These are phyloP conservation scores for Australoheros scitulus DNA, from an alignment of 2,113 vertebrate species.

Conservation along the genomic window DNA sequence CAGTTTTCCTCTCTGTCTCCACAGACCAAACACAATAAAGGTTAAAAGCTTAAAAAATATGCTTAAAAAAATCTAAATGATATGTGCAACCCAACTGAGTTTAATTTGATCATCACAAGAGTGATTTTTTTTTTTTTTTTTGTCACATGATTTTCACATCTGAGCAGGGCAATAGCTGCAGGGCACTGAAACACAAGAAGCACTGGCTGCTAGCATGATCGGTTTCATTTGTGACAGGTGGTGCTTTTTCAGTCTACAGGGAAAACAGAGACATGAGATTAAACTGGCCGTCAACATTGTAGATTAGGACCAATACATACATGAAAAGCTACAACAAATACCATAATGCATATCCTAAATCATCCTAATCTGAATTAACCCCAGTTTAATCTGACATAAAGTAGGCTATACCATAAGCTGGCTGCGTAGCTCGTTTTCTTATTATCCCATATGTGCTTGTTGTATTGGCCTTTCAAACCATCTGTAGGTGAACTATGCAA, in stretches of 20 bases:
- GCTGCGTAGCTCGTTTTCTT: not conserved
- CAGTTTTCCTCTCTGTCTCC: not conserved
- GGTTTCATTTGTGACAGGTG: constrained; percentile 11
- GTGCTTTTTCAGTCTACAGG: not conserved
- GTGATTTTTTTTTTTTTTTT: not conserved
- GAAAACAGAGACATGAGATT: not conserved
- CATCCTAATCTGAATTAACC: constrained; percentile 35
- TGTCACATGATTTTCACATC: constrained; percentile 17
- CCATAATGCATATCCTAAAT: not conserved
- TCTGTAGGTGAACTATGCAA: not conserved
- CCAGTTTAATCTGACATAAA: constrained; percentile 22
- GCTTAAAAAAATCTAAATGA: not conserved
- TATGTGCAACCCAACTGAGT: not conserved
- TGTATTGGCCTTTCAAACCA: not conserved
- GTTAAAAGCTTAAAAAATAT: not conserved
- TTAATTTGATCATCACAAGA: constrained; percentile 16
- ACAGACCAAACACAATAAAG: not conserved
- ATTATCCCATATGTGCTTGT: not conserved
- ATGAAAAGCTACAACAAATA: not conserved
- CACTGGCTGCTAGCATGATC: not conserved
- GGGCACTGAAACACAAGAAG: not conserved
- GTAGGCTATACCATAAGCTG: not conserved
- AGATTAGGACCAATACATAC: constrained; percentile 18
- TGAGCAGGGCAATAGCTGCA: not conserved
- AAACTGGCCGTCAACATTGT: constrained; percentile 4